phyloP scores from a whole-genome alignment of 1,140 invertebrate species.

The Drosophila nikananu region DNA sequence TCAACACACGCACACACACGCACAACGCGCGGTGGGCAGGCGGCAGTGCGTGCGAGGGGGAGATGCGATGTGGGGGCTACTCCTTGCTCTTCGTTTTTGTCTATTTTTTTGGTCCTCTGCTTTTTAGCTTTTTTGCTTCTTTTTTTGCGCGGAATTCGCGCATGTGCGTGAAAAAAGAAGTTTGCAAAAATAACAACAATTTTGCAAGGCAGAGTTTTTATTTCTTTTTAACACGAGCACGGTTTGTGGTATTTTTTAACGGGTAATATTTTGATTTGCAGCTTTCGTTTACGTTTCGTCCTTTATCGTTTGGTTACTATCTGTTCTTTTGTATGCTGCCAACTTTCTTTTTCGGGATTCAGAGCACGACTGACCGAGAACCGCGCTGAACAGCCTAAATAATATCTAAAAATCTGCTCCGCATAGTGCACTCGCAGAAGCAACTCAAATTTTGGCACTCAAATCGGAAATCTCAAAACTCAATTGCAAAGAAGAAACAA shows the following conservation, averaged over 20 bases:
- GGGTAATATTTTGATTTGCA: constrained; percentile 41
- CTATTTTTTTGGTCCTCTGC: constrained; percentile 71
- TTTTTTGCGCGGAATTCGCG: constrained; percentile 75
- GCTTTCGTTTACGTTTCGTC: constrained; percentile 55
- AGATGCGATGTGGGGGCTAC: constrained; percentile 45
- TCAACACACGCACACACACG: constrained; percentile 43
- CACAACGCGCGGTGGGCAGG: constrained; percentile 40
- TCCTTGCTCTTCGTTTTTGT: constrained; percentile 75
- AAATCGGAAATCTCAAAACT: constrained; percentile 45
- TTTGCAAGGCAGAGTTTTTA: constrained; percentile 4
- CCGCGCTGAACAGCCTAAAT: constrained; percentile 66
- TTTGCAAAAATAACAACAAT: constrained; percentile 24
- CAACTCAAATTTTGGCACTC: constrained; percentile 34
- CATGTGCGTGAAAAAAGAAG: constrained; percentile 64
- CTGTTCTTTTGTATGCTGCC: constrained; percentile 24
- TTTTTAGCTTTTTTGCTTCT: constrained; percentile 60
- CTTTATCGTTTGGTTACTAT: constrained; percentile 24
- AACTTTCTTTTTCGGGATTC: constrained; percentile 71
- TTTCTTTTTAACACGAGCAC: constrained; percentile 43
- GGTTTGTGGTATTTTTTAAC: constrained; percentile 21
- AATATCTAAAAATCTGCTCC: constrained; percentile 74
- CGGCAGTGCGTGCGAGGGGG: constrained; percentile 71
- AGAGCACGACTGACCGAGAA: constrained; percentile 80
- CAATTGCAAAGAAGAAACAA: constrained; percentile 77
- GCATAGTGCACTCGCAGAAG: constrained; percentile 55